Conservation (phyloP, 2,113 vertebrate species). For the Indicator maculatus region DNA sequence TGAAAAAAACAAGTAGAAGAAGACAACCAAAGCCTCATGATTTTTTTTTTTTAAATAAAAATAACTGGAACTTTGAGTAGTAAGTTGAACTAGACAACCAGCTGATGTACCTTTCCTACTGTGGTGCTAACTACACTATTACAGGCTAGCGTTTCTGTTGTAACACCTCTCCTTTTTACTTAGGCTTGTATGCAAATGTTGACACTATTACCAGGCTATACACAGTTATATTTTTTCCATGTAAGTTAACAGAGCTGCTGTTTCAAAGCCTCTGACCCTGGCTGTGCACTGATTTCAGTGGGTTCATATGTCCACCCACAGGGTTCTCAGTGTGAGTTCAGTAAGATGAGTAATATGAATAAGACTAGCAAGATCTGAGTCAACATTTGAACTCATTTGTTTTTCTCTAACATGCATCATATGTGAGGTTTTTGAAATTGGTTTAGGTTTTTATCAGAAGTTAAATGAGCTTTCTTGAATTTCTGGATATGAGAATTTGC, state of each 20-base stretch:
- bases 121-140: background rate
- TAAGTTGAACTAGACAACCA: background rate
- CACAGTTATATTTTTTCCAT: background rate
- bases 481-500: background rate
- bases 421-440: background rate
- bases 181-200: background rate
- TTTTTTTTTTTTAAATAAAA: background rate
- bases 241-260: background rate
- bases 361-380: background rate
- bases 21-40: background rate
- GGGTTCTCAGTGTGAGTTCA: background rate
- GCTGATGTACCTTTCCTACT: background rate
- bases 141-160: background rate
- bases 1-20: background rate
- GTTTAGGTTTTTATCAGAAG: background rate
- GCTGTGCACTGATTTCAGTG: background rate
- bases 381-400: constrained; percentile 26
- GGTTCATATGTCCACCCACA: background rate
- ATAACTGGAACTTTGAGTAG: background rate
- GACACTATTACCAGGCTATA: background rate
- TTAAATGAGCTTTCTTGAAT: background rate
- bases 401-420: background rate
- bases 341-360: constrained; percentile 33
- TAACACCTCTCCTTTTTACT: background rate
- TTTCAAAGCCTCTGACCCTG: background rate